These are phyloP conservation scores for Vireo griseus DNA, from an alignment of 2,797 vertebrate genomes.

Conservation along the genomic window DNA sequence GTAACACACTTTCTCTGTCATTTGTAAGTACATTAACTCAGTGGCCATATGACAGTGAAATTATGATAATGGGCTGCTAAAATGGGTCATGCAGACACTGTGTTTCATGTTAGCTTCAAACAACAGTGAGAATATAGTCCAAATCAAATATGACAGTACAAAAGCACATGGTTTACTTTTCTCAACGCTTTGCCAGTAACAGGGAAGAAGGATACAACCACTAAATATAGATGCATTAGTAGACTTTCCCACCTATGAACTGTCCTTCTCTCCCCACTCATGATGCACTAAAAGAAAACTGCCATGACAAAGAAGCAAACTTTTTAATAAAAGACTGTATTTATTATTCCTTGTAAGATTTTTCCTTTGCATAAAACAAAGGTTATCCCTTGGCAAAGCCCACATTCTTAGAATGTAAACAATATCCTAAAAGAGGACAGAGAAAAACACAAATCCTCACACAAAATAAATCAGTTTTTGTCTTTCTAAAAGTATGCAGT, in stretches of 20 bases:
- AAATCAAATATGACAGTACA: constrained; percentile 75
- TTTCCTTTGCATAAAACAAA: not conserved
- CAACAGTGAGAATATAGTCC: constrained; percentile 73
- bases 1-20: constrained; percentile 87
- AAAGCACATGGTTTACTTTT: constrained; percentile 70
- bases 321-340: not conserved
- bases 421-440: not conserved
- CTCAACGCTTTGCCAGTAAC: constrained; percentile 55
- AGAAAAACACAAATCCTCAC: not conserved
- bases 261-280: not conserved
- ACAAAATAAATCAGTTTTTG: not conserved
- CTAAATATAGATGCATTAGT: not conserved
- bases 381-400: not conserved
- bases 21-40: constrained; percentile 90
- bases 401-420: not conserved
- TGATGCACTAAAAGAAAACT: not conserved
- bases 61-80: constrained; percentile 90
- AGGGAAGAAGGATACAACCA: not conserved
- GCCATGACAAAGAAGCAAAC: not conserved
- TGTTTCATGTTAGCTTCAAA: constrained; percentile 82
- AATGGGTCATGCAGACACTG: constrained; percentile 86
- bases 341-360: not conserved
- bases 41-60: constrained; percentile 84
- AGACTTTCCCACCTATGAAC: not conserved
- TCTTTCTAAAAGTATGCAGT: not conserved